Evolutionary conservation across 2,113 vertebrate genomes (phyloP).

Genomic region (Campylomormyrus numenius): DNA sequence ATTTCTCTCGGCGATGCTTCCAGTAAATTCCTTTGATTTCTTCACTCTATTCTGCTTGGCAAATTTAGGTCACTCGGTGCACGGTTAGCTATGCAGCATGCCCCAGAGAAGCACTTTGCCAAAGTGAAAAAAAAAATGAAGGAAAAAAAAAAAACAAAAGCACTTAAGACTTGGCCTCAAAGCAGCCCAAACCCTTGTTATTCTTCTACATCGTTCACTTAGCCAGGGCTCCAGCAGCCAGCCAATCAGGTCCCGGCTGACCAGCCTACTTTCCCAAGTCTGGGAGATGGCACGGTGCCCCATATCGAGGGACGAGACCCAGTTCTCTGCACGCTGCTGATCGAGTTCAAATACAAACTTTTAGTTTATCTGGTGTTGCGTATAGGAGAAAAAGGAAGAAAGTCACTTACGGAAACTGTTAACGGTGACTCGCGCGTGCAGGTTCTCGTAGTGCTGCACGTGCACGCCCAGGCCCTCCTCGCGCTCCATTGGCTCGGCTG

Average conservation of each 20-base stretch:
- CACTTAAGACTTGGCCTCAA: neutral
- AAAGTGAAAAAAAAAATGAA: neutral
- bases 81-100: neutral
- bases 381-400: neutral
- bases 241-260: neutral
- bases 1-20: neutral
- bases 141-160: neutral
- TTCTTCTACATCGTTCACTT: neutral
- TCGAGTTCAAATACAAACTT: neutral
- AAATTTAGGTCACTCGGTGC: neutral
- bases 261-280: neutral
- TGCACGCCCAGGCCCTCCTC: constrained; percentile 79
- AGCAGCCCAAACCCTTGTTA: neutral
- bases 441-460: constrained; percentile 83
- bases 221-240: neutral
- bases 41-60: neutral
- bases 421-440: constrained; percentile 69
- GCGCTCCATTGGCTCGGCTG: constrained; percentile 74
- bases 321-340: neutral
- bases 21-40: neutral
- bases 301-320: constrained; percentile 7
- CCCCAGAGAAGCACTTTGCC: neutral
- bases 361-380: neutral
- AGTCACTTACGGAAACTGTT: constrained; percentile 87
- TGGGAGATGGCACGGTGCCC: neutral